These are phyloP conservation scores for Chaetodon trifasciatus DNA, from an alignment of 2,797 vertebrate species.

Conservation along the genomic window DNA sequence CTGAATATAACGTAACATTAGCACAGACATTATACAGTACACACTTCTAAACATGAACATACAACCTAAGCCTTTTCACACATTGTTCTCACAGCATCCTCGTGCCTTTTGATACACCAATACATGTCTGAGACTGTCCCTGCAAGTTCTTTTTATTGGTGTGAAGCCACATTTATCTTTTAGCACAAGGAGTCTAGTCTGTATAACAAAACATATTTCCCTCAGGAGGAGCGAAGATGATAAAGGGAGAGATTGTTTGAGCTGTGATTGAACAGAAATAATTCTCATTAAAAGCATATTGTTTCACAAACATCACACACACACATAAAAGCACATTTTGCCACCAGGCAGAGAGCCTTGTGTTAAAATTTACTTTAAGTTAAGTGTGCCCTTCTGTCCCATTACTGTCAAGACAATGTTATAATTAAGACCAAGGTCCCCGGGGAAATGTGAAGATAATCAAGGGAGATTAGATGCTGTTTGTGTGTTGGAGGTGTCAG, in stretches of 20 bases:
- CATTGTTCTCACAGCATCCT: constrained; percentile 19
- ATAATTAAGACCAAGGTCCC: constrained; percentile 62
- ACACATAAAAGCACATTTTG: not conserved
- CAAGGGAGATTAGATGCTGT: constrained; percentile 49
- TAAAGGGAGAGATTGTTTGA: not conserved
- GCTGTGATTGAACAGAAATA: not conserved
- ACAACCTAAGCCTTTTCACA: constrained; percentile 45
- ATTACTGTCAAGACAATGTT: constrained; percentile 57
- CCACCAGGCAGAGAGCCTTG: constrained; percentile 14
- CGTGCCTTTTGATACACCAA: not conserved
- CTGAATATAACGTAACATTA: constrained; percentile 48
- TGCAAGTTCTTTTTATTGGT: not conserved
- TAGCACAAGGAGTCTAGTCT: not conserved
- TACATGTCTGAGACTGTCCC: not conserved
- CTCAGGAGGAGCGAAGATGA: not conserved
- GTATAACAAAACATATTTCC: constrained; percentile 6
- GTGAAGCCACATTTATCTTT: constrained; percentile 3
- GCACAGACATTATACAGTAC: constrained; percentile 7
- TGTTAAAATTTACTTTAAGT: constrained; percentile 40
- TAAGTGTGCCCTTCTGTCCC: constrained; percentile 31
- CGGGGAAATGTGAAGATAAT: constrained; percentile 46
- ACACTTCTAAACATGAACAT: constrained; percentile 33
- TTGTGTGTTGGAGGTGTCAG: constrained; percentile 49
- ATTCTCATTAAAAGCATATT: constrained; percentile 10
- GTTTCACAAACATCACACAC: constrained; percentile 8